Evolutionary conservation across 1,140 invertebrate genomes (phyloP), one percentile per base, ranked within the genome.

Genomic region (Acyrthosiphon pisum): DNA sequence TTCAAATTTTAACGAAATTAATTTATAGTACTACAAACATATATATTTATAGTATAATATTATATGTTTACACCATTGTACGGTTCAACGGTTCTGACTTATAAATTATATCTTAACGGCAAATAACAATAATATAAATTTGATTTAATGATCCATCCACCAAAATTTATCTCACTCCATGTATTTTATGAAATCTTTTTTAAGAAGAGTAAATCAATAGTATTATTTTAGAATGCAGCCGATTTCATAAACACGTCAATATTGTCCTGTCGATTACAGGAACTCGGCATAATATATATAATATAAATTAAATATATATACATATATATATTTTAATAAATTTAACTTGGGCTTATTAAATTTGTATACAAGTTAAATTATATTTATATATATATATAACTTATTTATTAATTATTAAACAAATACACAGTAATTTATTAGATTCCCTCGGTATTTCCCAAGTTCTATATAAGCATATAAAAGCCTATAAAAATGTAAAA

Each of bases 271-370:
- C 56, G 30, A 60, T 60, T 60, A 14, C 30, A 60, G 6, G 60
- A 68, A 68, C 6, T 76, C 14, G 30, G 18, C 60, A n/a, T n/a
- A n/a, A 76, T 76, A 6, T 76, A 76, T 76, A 76, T 68, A 56
- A 0, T 7, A n/a, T 68, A n/a, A n/a, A 68, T 68, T 68, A 6
- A 50, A 20, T 50, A 20, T 1, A 20, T 50, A 20, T 50, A 46
- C 44, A 9, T 9, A 50, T 50, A 76, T 41, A 41, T 84, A 48
- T n/a, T 20, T 48, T 87, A 87, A 48, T 87, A 87, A n/a, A 87
- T 87, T 87, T 87, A 87, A 87, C 86, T 87, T 87, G 86, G 86
- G 86, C 86, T 48, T 48, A 87, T 87, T 87, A 48, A 30, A 87
- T 48, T n/a, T 87, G 11, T 26, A 87, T 87, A 87, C 44, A 87